Evolutionary conservation across 1,140 invertebrate species (phyloP), one percentile per base, ranked within the genome.

Genomic region (Plutomurus gul): DNA sequence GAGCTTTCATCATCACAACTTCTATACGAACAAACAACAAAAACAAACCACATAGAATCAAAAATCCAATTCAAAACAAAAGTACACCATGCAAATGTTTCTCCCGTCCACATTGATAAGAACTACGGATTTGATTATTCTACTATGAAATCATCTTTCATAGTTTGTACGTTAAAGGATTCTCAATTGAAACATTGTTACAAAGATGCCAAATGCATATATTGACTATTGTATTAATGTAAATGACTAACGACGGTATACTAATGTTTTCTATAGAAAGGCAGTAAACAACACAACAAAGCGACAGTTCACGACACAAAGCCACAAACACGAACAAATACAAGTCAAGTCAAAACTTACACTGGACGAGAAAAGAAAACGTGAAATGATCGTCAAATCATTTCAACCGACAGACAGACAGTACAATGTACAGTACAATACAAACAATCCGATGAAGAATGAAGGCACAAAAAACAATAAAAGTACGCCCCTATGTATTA

Each of bases 1-100:
- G 82, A 83, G 65, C 49, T 78, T 77, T 83, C 82, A 37, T 81
- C 77, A 27, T 39, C 74, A 74, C 80, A 73, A 76, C 75, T 79
- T 73, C 76, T 79, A 51, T 27, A 37, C 25, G 65, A 60, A 75
- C 43, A 74, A 43, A 60, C 18, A 18, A 78, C 18, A 49, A 43
- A 74, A 72, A 74, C 65, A 40, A 46, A 75, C 27, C 47, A 40
- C 37, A 79, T 47, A 27, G 39, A 20, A 33, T 73, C 40, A 78
- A 56, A 77, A 76, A 60, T 70, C 49, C 33, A 76, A 76, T 56
- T 47, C 18, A 11, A 60, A 22, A 33, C 30, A 65, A 76, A 25
- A 40, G 33, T 36, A 75, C 37, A 33, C 30, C 74, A 75, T 46
- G 47, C 43, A 75, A 25, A 16, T 20, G 6, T 36, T 25, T 25